Percentiles rank a stretch among this genome's conserved stretches.
Conservation (phyloP, 2,888 invertebrate genomes). For the Scaptomyza cyrtandrae region DNA sequence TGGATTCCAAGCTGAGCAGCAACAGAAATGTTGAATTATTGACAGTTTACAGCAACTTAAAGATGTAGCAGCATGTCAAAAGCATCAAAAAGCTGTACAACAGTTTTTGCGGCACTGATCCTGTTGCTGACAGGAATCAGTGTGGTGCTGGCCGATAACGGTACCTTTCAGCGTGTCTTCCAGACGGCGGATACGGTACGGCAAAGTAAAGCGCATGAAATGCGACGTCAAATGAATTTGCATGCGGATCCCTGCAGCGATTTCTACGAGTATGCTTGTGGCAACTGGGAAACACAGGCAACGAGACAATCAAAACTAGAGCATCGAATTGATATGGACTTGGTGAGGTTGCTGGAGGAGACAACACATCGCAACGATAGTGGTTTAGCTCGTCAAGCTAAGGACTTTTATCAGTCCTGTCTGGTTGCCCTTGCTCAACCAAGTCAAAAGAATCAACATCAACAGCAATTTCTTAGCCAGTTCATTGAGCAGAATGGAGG, state of each 20-base stretch:
- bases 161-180: conserved; percentile 56
- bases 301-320: conserved; percentile 48
- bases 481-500: conserved; percentile 80
- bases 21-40: background rate
- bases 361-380: conserved; percentile 65
- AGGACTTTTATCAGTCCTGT: conserved; percentile 82
- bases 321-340: conserved; percentile 60
- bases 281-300: conserved; percentile 66
- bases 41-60: conserved; percentile 49
- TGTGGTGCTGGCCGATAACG: conserved; percentile 18
- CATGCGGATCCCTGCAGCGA: conserved; percentile 79
- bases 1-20: background rate
- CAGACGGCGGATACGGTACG: conserved; percentile 70
- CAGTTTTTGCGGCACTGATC: conserved; percentile 16
- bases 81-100: conserved; percentile 8
- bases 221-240: conserved; percentile 73
- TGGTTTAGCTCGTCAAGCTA: conserved; percentile 68
- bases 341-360: conserved; percentile 70
- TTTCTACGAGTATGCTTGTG: conserved; percentile 83
- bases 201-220: conserved; percentile 62
- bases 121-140: background rate
- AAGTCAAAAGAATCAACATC: conserved; percentile 57
- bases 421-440: conserved; percentile 60
- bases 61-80: conserved; percentile 60
- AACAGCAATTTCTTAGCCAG: conserved; percentile 72